Evolutionary conservation across 2,113 vertebrate species (phyloP).

Genomic region (Corythornis cristatus): DNA sequence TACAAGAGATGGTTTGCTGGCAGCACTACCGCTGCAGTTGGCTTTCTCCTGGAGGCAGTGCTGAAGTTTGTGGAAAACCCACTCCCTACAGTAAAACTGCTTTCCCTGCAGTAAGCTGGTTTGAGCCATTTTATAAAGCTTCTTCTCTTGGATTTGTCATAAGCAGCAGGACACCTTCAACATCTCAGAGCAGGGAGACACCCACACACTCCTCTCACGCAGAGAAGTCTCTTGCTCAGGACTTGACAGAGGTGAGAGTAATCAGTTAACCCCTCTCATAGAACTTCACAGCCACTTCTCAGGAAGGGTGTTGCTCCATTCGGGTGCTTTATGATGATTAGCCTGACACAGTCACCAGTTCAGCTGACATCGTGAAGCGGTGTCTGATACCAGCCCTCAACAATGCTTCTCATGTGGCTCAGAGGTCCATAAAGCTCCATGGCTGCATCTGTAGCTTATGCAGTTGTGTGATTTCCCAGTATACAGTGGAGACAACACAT

Average conservation of each 20-base stretch:
- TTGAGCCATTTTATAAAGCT: slow-evolving; percentile 89
- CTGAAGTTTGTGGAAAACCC: slow-evolving; percentile 99
- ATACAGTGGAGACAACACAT: slow-evolving; percentile 65
- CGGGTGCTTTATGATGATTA: not conserved
- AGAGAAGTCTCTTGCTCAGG: not conserved
- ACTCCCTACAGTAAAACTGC: slow-evolving; percentile 97
- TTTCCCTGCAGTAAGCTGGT: slow-evolving; percentile 97
- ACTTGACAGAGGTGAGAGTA: not conserved
- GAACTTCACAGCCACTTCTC: slow-evolving; percentile 18
- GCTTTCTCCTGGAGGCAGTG: slow-evolving; percentile 98
- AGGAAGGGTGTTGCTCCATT: slow-evolving; percentile 51
- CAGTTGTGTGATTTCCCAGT: slow-evolving; percentile 36
- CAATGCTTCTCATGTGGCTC: slow-evolving; percentile 41
- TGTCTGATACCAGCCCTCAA: slow-evolving; percentile 13
- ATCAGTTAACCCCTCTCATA: not conserved
- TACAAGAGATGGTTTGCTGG: slow-evolving; percentile 74
- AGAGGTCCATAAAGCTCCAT: slow-evolving; percentile 67
- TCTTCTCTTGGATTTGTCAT: slow-evolving; percentile 79
- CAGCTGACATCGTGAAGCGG: slow-evolving; percentile 50
- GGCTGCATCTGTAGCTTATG: slow-evolving; percentile 60
- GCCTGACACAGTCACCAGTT: slow-evolving; percentile 23
- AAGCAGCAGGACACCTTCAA: slow-evolving; percentile 64
- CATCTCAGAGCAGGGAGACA: not conserved
- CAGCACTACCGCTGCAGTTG: slow-evolving; percentile 76
- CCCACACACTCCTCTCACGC: not conserved